Evolutionary conservation across 2,113 vertebrate species (phyloP).

Genomic region (human (Homo sapiens)): DNA sequence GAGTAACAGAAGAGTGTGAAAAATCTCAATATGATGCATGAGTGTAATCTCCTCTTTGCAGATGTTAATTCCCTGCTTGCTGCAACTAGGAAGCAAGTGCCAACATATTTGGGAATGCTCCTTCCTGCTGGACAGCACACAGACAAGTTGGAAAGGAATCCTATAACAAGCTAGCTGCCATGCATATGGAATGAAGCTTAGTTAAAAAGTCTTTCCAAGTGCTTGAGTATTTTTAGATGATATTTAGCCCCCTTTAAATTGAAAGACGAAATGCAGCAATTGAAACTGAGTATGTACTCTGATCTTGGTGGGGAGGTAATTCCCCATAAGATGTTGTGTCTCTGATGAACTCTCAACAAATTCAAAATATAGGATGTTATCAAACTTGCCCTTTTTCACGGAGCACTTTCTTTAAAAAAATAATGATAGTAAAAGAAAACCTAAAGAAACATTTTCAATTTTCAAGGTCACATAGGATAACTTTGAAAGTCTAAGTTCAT

Average conservation of each 20-base stretch:
- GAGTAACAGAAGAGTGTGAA: constrained; percentile 46
- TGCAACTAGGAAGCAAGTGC: not conserved
- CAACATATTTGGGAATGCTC: not conserved
- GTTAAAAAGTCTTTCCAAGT: not conserved
- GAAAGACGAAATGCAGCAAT: constrained; percentile 29
- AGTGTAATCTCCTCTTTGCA: constrained; percentile 73
- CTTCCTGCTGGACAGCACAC: constrained; percentile 25
- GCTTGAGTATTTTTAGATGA: not conserved
- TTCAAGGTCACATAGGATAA: not conserved
- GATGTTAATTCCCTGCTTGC: constrained; percentile 65
- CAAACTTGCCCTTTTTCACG: not conserved
- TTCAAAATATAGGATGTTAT: not conserved
- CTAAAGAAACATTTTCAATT: not conserved
- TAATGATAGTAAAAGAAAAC: not conserved
- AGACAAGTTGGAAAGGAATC: not conserved
- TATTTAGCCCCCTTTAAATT: not conserved
- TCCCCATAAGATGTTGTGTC: not conserved
- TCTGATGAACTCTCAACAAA: not conserved
- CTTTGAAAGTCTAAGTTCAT: not conserved
- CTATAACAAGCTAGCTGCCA: not conserved
- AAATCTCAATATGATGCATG: constrained; percentile 68
- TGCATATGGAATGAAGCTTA: not conserved
- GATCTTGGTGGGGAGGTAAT: not conserved
- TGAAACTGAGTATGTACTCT: not conserved
- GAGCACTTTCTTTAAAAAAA: not conserved